Conservation (phyloP, 2,797 vertebrate species). For the Sternarchorhynchus goeldii region DNA sequence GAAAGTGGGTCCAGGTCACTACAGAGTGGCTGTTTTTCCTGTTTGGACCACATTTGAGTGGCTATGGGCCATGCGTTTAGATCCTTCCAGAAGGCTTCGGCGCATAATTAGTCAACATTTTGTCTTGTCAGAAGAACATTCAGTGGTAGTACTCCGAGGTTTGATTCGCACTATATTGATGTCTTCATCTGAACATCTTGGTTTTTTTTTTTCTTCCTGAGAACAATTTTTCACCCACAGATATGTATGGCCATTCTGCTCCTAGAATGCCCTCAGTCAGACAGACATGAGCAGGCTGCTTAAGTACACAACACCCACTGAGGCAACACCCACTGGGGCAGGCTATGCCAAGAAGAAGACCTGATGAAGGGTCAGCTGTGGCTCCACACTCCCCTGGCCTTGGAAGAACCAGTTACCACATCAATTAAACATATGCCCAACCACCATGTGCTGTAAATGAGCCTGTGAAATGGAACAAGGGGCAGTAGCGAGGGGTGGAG, state of each 20-base stretch:
- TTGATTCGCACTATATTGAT: too few species aligned
- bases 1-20: constrained; percentile 3
- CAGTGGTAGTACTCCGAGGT: too few species aligned
- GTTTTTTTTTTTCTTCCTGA: too few species aligned
- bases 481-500: constrained; percentile 13
- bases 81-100: constrained; percentile 1
- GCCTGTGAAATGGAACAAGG: constrained; percentile 40
- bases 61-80: constrained; percentile 9
- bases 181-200: too few species aligned
- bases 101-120: too few species aligned
- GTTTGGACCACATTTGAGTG: constrained; percentile 19
- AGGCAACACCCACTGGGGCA: too few species aligned
- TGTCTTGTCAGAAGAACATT: too few species aligned
- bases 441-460: constrained; percentile 17
- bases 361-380: neutral
- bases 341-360: neutral
- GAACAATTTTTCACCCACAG: too few species aligned
- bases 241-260: too few species aligned
- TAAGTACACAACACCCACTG: too few species aligned
- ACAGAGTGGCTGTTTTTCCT: constrained; percentile 32
- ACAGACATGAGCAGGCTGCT: too few species aligned
- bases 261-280: too few species aligned
- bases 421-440: constrained; percentile 21
- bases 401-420: constrained; percentile 4
- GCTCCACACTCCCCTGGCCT: constrained; percentile 7